Percentiles rank a stretch among this genome's conserved stretches.
Conservation (phyloP, 2,113 vertebrate species). For the Mirza zaza region DNA sequence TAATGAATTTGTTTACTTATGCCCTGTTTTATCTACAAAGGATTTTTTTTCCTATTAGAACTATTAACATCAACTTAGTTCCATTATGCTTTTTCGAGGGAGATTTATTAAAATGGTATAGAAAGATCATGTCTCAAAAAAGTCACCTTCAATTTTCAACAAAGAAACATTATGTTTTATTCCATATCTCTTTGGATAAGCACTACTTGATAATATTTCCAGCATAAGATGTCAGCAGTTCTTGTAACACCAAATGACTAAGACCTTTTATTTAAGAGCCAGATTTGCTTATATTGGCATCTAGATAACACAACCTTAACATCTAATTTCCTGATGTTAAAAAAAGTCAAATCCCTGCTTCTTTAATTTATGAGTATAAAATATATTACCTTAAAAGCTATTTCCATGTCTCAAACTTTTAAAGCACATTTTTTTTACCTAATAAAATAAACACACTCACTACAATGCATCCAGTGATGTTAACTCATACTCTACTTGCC, state of each 20-base stretch:
- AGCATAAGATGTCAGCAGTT: conserved; percentile 15
- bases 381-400: conserved; percentile 50
- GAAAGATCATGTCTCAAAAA: conserved; percentile 8
- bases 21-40: not conserved
- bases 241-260: not conserved
- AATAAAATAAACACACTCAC: conserved; percentile 36
- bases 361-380: conserved; percentile 53
- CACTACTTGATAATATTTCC: conserved; percentile 5
- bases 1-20: conserved; percentile 18
- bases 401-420: conserved; percentile 45
- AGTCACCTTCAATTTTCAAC: conserved; percentile 34
- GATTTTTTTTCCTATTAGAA: not conserved
- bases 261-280: conserved; percentile 30
- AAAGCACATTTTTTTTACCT: conserved; percentile 42
- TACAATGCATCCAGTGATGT: not conserved
- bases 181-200: not conserved
- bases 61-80: conserved; percentile 23
- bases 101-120: conserved; percentile 34
- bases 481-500: not conserved
- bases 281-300: conserved; percentile 46
- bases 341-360: conserved; percentile 36
- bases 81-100: conserved; percentile 23
- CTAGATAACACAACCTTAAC: conserved; percentile 26
- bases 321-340: conserved; percentile 47
- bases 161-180: conserved; percentile 31